phyloP scores from a whole-genome alignment of 2,797 vertebrate species.

The Acomys russatus region DNA sequence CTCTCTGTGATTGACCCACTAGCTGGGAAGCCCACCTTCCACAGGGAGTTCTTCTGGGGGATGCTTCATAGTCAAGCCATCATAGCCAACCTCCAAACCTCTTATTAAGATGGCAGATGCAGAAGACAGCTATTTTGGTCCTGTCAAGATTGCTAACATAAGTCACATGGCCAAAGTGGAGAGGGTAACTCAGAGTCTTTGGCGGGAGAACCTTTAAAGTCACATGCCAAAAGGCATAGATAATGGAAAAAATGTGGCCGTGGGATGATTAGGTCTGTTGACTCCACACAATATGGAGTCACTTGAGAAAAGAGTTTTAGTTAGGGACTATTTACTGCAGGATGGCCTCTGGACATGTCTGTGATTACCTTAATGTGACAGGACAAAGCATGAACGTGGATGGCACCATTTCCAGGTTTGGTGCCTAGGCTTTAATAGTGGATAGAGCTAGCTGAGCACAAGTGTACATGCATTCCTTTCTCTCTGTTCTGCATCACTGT shows the following conservation, averaged over 20 bases:
- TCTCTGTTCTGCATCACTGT: not conserved
- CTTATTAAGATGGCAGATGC: slow-evolving; percentile 1
- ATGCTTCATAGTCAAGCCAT: not conserved
- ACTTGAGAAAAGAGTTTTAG: not conserved
- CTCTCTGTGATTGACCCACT: not conserved
- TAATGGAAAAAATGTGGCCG: not conserved
- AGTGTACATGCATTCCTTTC: not conserved
- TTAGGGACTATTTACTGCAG: not conserved
- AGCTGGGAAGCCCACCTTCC: not conserved
- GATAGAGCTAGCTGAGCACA: not conserved
- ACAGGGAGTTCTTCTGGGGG: not conserved
- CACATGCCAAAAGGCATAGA: not conserved
- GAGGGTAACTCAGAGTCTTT: not conserved
- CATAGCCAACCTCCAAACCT: not conserved
- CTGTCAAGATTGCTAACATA: slow-evolving; percentile 16
- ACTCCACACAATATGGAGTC: not conserved
- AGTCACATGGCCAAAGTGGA: slow-evolving; percentile 8
- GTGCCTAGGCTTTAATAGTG: not conserved
- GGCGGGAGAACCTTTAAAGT: not conserved
- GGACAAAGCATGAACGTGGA: not conserved
- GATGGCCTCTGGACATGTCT: not conserved
- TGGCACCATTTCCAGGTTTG: not conserved
- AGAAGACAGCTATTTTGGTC: not conserved
- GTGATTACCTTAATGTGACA: not conserved
- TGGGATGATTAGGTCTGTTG: not conserved